Conservation (phyloP, 2,797 vertebrate species). For the Cynopterus sphinx region DNA sequence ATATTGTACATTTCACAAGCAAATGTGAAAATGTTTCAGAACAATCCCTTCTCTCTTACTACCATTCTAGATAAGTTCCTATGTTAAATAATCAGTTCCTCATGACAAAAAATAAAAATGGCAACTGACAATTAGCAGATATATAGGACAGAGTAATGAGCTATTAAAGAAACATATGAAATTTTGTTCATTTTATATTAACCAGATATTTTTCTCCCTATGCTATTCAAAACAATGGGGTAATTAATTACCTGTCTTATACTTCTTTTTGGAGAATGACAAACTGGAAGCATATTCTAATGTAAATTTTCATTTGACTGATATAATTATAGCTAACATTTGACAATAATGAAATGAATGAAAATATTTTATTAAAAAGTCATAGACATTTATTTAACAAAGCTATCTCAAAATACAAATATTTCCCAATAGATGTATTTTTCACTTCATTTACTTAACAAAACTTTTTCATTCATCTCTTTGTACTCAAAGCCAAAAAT, state of each 20-base stretch:
- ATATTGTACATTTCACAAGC: background rate
- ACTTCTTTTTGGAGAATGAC: background rate
- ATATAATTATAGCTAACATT: background rate
- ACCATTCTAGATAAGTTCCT: background rate
- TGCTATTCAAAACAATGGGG: background rate
- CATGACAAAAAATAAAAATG: background rate
- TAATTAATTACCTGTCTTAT: background rate
- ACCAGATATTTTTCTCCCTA: background rate
- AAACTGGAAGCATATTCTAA: background rate
- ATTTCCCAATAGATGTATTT: background rate
- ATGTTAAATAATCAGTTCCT: background rate
- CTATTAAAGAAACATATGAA: background rate
- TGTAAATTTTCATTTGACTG: background rate
- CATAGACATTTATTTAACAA: background rate
- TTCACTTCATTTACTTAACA: background rate
- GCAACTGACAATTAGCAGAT: background rate
- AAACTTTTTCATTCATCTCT: background rate
- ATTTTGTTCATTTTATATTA: background rate
- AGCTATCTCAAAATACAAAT: background rate
- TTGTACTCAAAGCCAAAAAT: background rate
- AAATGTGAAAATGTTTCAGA: background rate
- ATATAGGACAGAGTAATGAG: no score
- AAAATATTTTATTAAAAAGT: slow-evolving; percentile 9
- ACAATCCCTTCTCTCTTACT: background rate
- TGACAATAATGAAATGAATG: background rate